Conservation (phyloP, 2,797 vertebrate genomes). For the Acipenser oxyrinchus region DNA sequence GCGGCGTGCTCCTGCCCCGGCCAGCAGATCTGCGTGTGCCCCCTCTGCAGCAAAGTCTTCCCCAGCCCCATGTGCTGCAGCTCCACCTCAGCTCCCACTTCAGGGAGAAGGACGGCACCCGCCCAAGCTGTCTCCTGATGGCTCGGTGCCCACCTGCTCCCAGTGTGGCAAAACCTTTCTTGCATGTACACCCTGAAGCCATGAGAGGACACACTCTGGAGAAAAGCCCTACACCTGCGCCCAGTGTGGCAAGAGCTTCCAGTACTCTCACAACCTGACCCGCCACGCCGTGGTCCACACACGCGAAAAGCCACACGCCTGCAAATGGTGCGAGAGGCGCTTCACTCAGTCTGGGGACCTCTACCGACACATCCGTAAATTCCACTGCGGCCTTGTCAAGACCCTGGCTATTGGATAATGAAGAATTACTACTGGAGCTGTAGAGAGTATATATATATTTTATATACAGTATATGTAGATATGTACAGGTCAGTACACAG, state of each 20-base stretch:
- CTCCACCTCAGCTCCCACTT: constrained; percentile 93
- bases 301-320: constrained; percentile 92
- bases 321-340: constrained; percentile 94
- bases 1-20: constrained; percentile 70
- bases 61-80: constrained; percentile 80
- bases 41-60: constrained; percentile 90
- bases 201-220: constrained; percentile 95
- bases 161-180: constrained; percentile 94
- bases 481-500: constrained; percentile 1
- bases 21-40: constrained; percentile 81
- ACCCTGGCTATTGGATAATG: constrained; percentile 69
- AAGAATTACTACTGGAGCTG: background rate
- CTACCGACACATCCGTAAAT: constrained; percentile 97
- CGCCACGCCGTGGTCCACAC: constrained; percentile 96
- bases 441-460: background rate
- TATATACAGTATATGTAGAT: background rate
- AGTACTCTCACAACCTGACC: constrained; percentile 96
- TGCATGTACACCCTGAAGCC: constrained; percentile 93
- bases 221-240: constrained; percentile 97
- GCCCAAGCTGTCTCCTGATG: constrained; percentile 78
- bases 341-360: constrained; percentile 97
- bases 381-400: constrained; percentile 92
- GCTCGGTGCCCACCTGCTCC: constrained; percentile 82
- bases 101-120: constrained; percentile 79
- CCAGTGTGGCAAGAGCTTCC: constrained; percentile 96